These are phyloP conservation scores for Oligia strigilis DNA, from an alignment of 2,888 invertebrate species.

Conservation along the genomic window DNA sequence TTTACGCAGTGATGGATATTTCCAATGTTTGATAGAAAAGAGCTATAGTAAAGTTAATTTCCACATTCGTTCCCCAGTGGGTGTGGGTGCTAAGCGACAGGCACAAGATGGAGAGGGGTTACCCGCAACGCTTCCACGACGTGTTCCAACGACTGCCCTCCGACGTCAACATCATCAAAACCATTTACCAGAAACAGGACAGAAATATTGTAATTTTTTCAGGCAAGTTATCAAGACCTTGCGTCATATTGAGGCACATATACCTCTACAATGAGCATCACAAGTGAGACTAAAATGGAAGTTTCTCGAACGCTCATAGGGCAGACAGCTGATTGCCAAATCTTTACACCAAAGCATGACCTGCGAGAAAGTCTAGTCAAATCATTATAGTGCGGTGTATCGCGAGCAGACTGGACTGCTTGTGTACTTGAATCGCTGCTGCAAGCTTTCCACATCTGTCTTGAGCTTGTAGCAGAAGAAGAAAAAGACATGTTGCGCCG, in stretches of 20 bases:
- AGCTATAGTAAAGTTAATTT: not conserved
- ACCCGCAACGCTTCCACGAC: constrained; percentile 87
- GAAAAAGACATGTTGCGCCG: no score
- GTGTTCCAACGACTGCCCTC: constrained; percentile 91
- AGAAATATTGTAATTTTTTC: constrained; percentile 93
- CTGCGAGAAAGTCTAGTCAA: not conserved
- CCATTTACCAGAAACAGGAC: constrained; percentile 93
- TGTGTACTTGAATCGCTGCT: not conserved
- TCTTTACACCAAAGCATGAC: not conserved
- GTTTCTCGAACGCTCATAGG: not conserved
- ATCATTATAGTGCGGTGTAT: not conserved
- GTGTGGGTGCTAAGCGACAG: constrained; percentile 91
- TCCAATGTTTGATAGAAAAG: not conserved
- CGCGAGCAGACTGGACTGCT: not conserved
- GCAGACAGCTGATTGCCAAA: not conserved
- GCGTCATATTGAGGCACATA: not conserved
- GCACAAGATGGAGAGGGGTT: constrained; percentile 77
- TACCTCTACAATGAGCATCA: not conserved
- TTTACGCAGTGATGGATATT: not conserved
- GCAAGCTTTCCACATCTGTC: not conserved
- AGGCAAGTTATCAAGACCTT: constrained; percentile 80
- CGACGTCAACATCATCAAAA: constrained; percentile 91
- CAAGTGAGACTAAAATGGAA: not conserved
- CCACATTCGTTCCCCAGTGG: constrained; percentile 82
- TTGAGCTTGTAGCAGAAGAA: no score